Evolutionary conservation across 2,888 invertebrate genomes (phyloP).

Genomic region (Nomada fucata): DNA sequence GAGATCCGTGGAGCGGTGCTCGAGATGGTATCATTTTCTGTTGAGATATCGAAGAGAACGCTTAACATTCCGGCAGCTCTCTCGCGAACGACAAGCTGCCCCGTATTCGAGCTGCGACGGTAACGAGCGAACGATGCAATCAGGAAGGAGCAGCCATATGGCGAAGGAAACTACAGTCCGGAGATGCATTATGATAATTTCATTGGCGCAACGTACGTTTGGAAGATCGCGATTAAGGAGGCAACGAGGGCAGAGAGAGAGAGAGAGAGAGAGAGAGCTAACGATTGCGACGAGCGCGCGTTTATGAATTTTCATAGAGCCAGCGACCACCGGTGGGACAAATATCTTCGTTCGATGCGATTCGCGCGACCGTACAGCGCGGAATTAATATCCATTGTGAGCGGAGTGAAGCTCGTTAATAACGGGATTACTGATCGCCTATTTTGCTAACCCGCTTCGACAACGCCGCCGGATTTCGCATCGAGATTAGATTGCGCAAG

Average conservation of each 20-base stretch:
- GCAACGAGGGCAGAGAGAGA: neutral
- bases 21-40: conserved; percentile 31
- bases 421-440: conserved; percentile 31
- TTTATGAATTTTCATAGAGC: conserved; percentile 32
- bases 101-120: conserved; percentile 19
- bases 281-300: conserved; percentile 2
- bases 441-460: conserved; percentile 41
- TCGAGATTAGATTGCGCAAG: conserved; percentile 51
- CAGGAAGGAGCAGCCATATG: conserved; percentile 24
- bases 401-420: conserved; percentile 48
- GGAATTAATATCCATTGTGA: conserved; percentile 27
- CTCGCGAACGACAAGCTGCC: neutral
- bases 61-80: conserved; percentile 7
- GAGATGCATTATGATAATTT: conserved; percentile 52
- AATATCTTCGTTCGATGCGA: conserved; percentile 11
- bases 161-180: conserved; percentile 21
- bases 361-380: neutral
- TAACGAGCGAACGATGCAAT: conserved; percentile 39
- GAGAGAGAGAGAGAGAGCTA: neutral
- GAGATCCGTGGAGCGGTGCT: conserved; percentile 23
- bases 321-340: neutral
- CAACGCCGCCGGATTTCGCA: conserved; percentile 34
- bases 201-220: neutral
- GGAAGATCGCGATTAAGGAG: neutral
- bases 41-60: conserved; percentile 38